Base-by-base conservation (phyloP, 2,797 vertebrate species). In the Lacerta agilis region DNA sequence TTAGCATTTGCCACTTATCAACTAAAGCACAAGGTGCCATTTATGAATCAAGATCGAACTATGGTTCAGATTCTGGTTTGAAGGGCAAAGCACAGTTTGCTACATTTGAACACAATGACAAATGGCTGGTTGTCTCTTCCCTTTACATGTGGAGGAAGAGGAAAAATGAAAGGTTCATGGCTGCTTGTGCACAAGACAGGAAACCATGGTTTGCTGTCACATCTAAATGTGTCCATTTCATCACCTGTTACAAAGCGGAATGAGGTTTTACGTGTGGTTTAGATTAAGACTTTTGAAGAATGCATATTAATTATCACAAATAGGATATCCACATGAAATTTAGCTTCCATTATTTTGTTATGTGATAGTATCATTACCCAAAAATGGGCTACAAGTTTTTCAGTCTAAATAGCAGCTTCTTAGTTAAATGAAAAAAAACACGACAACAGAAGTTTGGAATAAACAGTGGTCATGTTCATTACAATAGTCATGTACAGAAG, bases 381-480 rank as follows among this genome's bases (percentile, higher is more conserved):
- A 61, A 75, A 79, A 77, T 64, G 58, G 13, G 2, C 58, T 85
- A 41, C 25, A 85, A n/a, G 41, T 0, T 1, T 33, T 64, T 66
- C 36, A 33, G 27, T 41, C 45, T 43, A 64, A n/a, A 71, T 55
- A n/a, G 11, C 2, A 67, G 3, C 8, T 9, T 41, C 17, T 45
- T 33, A 15, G 23, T 27, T 73, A 71, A 9, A 49, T 71, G 36
- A 33, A 67, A 79, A 79, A 78, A n/a, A 9, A 36, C 3, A 10
- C 36, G 66, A 3, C 61, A 41, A 11, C 36, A 86, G 33, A 86
- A 13, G n/a, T 61, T 64, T 81, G 43, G 27, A 75, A 3, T 80
- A 81, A 88, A 79, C 3, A 27, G 38, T 13, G 72, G 77, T 20
- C 23, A 82, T 7, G 20, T 45, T 90, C 49, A 90, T 90, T 89